These are phyloP conservation scores for Motacilla alba DNA, from an alignment of 2,113 vertebrate genomes.

Conservation along the genomic window DNA sequence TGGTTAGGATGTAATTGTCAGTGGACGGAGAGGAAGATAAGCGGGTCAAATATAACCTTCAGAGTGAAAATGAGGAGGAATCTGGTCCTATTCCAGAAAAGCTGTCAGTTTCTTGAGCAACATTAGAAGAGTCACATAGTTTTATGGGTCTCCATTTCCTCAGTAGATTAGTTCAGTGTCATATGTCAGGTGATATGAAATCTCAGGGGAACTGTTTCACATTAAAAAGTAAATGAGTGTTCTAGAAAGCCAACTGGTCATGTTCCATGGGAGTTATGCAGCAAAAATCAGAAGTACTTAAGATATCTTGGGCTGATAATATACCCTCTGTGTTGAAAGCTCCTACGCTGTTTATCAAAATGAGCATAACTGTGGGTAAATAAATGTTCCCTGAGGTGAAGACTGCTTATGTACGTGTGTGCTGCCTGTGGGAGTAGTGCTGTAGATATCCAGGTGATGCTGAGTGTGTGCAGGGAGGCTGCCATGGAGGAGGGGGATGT, in stretches of 20 bases:
- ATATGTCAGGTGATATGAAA: neutral
- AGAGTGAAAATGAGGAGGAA: neutral
- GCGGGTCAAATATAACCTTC: neutral
- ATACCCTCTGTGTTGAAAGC: neutral
- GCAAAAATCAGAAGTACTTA: neutral
- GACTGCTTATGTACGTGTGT: neutral
- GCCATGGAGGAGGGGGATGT: neutral
- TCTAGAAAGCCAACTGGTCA: neutral
- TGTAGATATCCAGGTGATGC: neutral
- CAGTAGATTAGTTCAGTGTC: neutral
- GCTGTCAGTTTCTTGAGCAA: neutral
- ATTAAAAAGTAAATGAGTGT: neutral
- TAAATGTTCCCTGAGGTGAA: neutral
- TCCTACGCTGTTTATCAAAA: neutral
- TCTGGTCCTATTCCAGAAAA: neutral
- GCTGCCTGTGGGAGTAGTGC: neutral
- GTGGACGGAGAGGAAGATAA: neutral
- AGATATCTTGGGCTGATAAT: neutral
- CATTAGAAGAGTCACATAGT: neutral
- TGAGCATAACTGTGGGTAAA: neutral
- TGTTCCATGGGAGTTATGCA: neutral
- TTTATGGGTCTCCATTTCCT: constrained; percentile 17
- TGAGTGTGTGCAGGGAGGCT: neutral
- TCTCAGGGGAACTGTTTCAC: neutral
- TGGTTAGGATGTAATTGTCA: neutral